Conservation (phyloP, 2,797 vertebrate species). For the Huso huso region DNA sequence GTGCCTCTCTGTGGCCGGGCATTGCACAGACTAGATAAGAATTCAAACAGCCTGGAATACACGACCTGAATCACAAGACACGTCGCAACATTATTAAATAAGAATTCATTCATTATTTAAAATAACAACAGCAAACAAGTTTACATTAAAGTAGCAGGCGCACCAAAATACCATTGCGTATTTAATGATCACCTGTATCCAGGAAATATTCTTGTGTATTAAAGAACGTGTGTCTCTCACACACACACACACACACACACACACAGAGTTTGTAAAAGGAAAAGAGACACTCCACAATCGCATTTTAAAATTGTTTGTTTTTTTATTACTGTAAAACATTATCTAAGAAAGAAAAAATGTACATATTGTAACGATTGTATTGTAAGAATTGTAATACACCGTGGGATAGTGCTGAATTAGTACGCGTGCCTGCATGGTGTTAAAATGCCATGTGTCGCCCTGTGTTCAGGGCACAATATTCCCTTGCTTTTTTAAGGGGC, state of each 20-base stretch:
- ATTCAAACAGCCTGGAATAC: constrained; percentile 22
- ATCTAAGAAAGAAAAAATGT: constrained; percentile 52
- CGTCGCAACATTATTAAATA: too few relatives aligned
- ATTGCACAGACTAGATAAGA: constrained; percentile 37
- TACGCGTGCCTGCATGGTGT: constrained; percentile 91
- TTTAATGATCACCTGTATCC: constrained; percentile 39
- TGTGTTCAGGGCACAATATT: constrained; percentile 86
- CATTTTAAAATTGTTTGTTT: not conserved
- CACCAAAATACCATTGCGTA: constrained; percentile 37
- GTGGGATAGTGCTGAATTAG: constrained; percentile 70
- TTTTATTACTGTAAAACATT: constrained; percentile 1
- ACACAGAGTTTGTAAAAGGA: not conserved
- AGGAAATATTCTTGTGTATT: too few relatives aligned
- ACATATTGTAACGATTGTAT: constrained; percentile 67
- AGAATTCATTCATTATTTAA: too few relatives aligned
- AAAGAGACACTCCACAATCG: constrained; percentile 24
- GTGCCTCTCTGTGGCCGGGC: constrained; percentile 44
- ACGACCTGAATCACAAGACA: not conserved
- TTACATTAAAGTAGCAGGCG: constrained; percentile 20
- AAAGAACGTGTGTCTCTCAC: too few relatives aligned
- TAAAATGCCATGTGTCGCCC: constrained; percentile 80
- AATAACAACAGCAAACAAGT: too few relatives aligned
- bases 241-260: not conserved
- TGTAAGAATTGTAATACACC: constrained; percentile 27
- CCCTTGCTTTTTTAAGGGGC: constrained; percentile 95